phyloP scores from a whole-genome alignment of 2,797 vertebrate species.

The Paguma larvata region DNA sequence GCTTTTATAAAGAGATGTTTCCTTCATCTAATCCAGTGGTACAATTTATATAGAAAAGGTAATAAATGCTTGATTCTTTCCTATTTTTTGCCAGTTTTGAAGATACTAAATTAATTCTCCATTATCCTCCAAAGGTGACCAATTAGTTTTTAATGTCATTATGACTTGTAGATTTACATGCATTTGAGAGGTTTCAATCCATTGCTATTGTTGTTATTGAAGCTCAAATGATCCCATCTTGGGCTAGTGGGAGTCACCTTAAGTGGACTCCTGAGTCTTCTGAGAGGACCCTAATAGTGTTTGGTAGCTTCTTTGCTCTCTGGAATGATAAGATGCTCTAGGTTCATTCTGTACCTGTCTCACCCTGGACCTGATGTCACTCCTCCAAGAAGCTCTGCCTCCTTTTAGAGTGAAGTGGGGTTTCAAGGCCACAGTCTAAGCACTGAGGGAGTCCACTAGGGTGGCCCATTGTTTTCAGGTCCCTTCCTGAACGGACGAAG shows the following conservation, averaged over 20 bases:
- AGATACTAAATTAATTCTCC: conserved; percentile 41
- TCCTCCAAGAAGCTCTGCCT: conserved; percentile 7
- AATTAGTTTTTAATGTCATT: conserved; percentile 38
- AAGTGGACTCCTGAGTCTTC: neutral
- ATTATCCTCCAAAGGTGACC: neutral
- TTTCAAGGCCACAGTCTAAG: neutral
- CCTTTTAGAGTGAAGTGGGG: conserved; percentile 28
- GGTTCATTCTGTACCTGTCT: neutral
- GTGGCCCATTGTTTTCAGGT: neutral
- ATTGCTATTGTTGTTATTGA: neutral
- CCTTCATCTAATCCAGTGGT: neutral
- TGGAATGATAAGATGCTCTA: neutral
- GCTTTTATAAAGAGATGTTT: conserved; percentile 9
- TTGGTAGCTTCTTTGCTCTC: too few relatives aligned
- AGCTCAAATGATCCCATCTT: neutral
- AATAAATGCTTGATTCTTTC: neutral
- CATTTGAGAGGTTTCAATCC: conserved; percentile 8
- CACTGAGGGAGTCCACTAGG: neutral
- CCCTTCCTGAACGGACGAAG: neutral
- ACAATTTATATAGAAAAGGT: neutral
- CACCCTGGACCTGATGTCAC: neutral
- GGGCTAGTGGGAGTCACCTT: neutral
- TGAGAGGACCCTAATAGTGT: neutral
- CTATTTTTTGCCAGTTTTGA: neutral
- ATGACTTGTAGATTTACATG: neutral